These are phyloP conservation scores for Solenopsis fugax DNA, from an alignment of 1,140 invertebrate genomes.

Conservation along the genomic window DNA sequence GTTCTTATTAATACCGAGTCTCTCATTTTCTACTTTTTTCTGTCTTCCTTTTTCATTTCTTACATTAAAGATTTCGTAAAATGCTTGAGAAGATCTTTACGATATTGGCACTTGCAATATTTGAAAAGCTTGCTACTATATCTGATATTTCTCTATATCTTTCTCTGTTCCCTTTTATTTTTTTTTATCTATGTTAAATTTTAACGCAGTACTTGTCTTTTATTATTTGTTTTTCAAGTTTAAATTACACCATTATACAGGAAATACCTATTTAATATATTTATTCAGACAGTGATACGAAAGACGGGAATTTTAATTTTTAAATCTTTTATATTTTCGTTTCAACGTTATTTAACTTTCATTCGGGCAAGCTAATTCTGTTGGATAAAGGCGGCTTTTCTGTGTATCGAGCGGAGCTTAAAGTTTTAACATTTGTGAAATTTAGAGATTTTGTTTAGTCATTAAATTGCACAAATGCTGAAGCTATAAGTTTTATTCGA, in stretches of 20 bases:
- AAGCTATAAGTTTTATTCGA: too few relatives aligned
- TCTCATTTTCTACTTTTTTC: neutral
- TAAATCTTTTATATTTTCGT: neutral
- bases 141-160: conserved; percentile 6
- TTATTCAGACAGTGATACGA: neutral
- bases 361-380: too few relatives aligned
- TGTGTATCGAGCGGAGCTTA: too few relatives aligned
- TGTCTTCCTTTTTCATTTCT: neutral
- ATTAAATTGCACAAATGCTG: too few relatives aligned
- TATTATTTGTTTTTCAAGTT: neutral
- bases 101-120: conserved; percentile 13
- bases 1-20: neutral
- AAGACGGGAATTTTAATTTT: neutral
- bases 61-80: conserved; percentile 14
- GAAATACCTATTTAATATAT: neutral
- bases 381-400: too few relatives aligned
- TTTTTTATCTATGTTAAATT: conserved; percentile 23
- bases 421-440: too few relatives aligned
- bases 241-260: neutral
- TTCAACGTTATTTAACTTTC: neutral
- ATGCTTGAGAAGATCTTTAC: neutral
- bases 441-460: too few relatives aligned
- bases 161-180: neutral
- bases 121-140: conserved; percentile 31
- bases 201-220: neutral